phyloP scores from a whole-genome alignment of 2,797 vertebrate species.

The Mycteria americana region DNA sequence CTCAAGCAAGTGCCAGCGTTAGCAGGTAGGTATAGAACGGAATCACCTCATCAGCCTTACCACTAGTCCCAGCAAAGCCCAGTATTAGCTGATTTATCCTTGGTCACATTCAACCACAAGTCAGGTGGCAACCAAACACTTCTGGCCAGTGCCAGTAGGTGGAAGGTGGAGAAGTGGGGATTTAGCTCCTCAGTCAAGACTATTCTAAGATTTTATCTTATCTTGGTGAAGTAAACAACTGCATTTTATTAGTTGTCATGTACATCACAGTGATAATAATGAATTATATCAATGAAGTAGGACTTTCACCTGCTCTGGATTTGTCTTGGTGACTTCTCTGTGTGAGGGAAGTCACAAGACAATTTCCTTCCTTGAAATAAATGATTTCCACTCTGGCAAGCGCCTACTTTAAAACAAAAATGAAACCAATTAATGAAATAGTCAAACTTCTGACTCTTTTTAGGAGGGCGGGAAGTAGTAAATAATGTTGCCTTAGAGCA shows the following conservation, averaged over 20 bases:
- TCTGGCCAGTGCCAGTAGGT: neutral
- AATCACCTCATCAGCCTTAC: neutral
- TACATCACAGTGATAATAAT: neutral
- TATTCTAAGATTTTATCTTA: neutral
- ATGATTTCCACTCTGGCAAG: neutral
- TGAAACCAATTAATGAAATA: neutral
- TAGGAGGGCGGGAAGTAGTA: neutral
- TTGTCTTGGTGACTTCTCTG: neutral
- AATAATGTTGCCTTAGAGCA: slow-evolving; percentile 16
- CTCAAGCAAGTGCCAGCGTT: neutral
- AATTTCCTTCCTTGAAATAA: neutral
- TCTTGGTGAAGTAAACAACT: neutral
- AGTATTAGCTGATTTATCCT: neutral
- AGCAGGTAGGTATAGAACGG: neutral
- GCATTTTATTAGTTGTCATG: neutral
- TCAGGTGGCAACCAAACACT: neutral
- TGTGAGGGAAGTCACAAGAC: neutral
- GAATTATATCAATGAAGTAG: neutral
- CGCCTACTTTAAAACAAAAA: neutral
- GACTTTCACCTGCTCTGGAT: neutral
- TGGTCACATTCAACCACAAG: neutral
- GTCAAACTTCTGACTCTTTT: neutral
- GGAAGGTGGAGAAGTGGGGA: neutral
- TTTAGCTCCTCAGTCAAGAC: neutral
- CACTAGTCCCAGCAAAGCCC: neutral